A percentile compares a stretch with the other conserved stretches of the same genome.
Evolutionary conservation across 1,140 invertebrate species (phyloP).

Genomic region (Drosophila rufa): DNA sequence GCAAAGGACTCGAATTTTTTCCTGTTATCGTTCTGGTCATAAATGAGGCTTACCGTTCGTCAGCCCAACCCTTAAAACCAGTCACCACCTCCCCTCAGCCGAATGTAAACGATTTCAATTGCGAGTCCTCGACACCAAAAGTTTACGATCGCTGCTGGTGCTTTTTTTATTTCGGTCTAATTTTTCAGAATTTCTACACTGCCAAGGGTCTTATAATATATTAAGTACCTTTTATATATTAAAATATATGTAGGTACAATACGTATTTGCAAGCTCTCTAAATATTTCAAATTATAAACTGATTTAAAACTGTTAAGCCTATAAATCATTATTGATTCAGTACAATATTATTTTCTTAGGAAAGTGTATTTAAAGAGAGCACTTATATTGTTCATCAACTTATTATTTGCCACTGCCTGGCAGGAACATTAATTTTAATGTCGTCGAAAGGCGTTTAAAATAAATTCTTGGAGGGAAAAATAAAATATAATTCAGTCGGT

Average conservation of each 20-base stretch:
- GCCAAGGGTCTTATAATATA: neutral
- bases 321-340: neutral
- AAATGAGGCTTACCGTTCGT: slow-evolving; percentile 31
- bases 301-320: neutral
- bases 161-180: slow-evolving; percentile 41
- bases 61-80: slow-evolving; percentile 3
- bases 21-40: slow-evolving; percentile 40
- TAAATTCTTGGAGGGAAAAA: slow-evolving; percentile 37
- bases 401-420: slow-evolving; percentile 19
- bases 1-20: slow-evolving; percentile 23
- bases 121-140: slow-evolving; percentile 40
- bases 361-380: slow-evolving; percentile 15
- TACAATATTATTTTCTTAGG: too few relatives aligned
- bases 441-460: slow-evolving; percentile 50
- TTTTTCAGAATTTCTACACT: slow-evolving; percentile 31
- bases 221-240: neutral
- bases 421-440: slow-evolving; percentile 45
- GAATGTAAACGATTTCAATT: slow-evolving; percentile 42
- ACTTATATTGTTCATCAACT: neutral
- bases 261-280: too few relatives aligned
- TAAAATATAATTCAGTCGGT: slow-evolving; percentile 46
- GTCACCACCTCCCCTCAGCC: neutral
- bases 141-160: slow-evolving; percentile 47
- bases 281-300: neutral
- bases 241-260: neutral